Base-by-base conservation (phyloP, 2,113 vertebrate genomes). In the Corythaeola cristata region DNA sequence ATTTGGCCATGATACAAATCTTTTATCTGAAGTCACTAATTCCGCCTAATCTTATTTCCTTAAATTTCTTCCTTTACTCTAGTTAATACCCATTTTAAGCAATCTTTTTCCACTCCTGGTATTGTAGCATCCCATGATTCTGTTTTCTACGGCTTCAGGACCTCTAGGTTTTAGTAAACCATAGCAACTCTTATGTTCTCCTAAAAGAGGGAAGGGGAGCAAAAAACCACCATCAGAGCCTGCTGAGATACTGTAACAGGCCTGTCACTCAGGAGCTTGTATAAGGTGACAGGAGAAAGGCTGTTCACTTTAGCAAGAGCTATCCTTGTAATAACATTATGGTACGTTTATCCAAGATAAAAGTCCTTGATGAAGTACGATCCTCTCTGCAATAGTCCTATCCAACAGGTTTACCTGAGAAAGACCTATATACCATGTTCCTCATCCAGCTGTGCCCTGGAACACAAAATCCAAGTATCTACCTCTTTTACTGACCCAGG, bases 351-450 rank as follows among this genome's bases (percentile, higher is more conserved):
- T 58, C 24, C 16, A 20, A 69, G 68, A 24, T 37, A 63, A 44
- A 49, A 84, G 12, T 45, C 30, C 63, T 59, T 53, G 55, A 24
- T 17, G 47, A 52, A 64, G 20, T 19, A 45, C 27, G 72, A 4
- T 21, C n/a, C 2, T 2, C 17, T 59, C 39, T 37, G 60, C 35
- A 89, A 45, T 5, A 50, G 13, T 30, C 62, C 50, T 32, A 32
- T 21, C 58, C 75, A 24, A 66, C 5, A 74, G 32, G 18, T 58
- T 72, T 78, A 58, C 76, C 66, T 50, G 23, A 78, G 72, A 55
- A 83, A 63, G 41, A 22, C 11, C 23, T 52, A 17, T 20, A 9
- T 19, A 17, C 32, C 0, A 0, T 13, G 8, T 22, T 45, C 55
- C 37, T 83, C 63, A 55, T 32, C n/a, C 67, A 77, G 59, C 45